A percentile compares a stretch with the other conserved stretches of the same genome.
Evolutionary conservation across 2,888 invertebrate species (phyloP).

Genomic region (Caenorhabditis zanzibari): DNA sequence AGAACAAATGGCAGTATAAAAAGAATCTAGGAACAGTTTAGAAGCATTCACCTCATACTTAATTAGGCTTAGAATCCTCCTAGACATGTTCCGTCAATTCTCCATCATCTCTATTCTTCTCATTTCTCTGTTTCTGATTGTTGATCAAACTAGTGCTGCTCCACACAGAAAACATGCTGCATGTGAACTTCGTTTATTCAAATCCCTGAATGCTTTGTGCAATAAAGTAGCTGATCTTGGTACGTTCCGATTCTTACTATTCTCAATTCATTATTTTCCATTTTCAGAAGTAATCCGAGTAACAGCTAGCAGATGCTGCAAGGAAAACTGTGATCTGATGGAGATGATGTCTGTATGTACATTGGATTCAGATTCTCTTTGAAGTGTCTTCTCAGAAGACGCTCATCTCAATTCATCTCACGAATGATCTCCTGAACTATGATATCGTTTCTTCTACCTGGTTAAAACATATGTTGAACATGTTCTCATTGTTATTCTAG

Average conservation of each 20-base stretch:
- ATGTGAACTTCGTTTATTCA: slow-evolving; percentile 6
- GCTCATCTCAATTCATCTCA: neutral
- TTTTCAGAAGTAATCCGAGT: slow-evolving; percentile 15
- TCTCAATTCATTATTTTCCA: neutral
- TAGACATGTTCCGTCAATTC: slow-evolving; percentile 3
- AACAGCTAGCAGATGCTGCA: slow-evolving; percentile 15
- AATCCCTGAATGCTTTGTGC: slow-evolving; percentile 10
- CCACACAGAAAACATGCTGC: slow-evolving; percentile 17
- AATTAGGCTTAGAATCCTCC: neutral
- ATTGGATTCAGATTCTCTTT: neutral
- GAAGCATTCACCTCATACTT: neutral
- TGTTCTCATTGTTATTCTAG: slow-evolving; percentile 5
- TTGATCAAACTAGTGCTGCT: neutral
- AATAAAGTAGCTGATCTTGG: slow-evolving; percentile 18
- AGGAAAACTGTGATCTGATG: slow-evolving; percentile 13
- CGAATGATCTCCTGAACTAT: neutral
- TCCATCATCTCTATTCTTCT: neutral
- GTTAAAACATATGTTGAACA: neutral
- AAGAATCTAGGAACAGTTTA: neutral
- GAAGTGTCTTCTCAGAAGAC: neutral
- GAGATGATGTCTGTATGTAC: slow-evolving; percentile 21
- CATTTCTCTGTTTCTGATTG: neutral
- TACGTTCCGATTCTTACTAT: neutral
- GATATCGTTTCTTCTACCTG: neutral
- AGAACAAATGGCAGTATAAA: slow-evolving; percentile 21